Conservation (phyloP, 1,140 invertebrate genomes). For the Drosophila repletoides region DNA sequence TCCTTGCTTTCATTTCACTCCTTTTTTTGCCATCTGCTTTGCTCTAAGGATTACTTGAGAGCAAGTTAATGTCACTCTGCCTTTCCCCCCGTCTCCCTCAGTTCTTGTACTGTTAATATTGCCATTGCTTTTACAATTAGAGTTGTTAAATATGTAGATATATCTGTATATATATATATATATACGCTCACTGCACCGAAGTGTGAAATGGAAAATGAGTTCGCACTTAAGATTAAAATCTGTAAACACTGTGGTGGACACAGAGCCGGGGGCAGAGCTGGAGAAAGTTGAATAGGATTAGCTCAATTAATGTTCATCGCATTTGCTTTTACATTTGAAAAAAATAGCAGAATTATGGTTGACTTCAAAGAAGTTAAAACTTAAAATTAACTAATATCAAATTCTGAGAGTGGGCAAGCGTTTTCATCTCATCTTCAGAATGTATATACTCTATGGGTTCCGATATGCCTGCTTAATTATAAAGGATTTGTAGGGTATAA, state of each 20-base stretch:
- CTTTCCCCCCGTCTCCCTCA: not conserved
- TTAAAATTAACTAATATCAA: too few species aligned
- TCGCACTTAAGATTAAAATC: constrained; percentile 72
- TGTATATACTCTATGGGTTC: too few species aligned
- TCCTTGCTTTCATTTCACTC: not conserved
- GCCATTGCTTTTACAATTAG: constrained; percentile 33
- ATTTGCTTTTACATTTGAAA: too few species aligned
- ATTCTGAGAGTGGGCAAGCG: too few species aligned
- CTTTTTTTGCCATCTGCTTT: not conserved
- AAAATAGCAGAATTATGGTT: too few species aligned
- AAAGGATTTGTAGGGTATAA: too few species aligned
- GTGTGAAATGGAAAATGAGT: constrained; percentile 73
- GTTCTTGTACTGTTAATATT: constrained; percentile 35
- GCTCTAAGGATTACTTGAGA: constrained; percentile 24
- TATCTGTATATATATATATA: not conserved
- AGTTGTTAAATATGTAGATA: not conserved
- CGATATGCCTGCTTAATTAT: too few species aligned
- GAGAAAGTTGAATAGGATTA: too few species aligned
- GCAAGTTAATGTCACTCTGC: constrained; percentile 39
- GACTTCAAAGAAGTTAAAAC: too few species aligned
- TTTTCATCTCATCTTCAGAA: too few species aligned
- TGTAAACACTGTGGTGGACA: constrained; percentile 44
- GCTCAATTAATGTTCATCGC: too few species aligned
- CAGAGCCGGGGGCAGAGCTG: too few species aligned
- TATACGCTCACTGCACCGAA: constrained; percentile 20